phyloP scores from a whole-genome alignment of 2,888 invertebrate species.

The Pyrrhosoma nymphula region DNA sequence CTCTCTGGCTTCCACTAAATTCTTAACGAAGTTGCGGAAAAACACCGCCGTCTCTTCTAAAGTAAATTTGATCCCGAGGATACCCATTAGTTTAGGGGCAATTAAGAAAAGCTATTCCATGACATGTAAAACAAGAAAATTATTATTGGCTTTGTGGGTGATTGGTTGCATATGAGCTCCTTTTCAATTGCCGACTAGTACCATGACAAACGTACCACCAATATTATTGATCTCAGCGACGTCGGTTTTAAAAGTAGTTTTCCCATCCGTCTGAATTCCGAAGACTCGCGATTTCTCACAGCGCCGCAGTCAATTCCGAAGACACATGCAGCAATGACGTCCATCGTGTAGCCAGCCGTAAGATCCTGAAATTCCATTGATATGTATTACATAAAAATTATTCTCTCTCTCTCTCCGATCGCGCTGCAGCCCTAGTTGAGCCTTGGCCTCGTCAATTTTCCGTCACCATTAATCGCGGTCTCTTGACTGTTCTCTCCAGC shows the following conservation, averaged over 20 bases:
- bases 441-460: too few species aligned
- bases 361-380: slow-evolving; percentile 67
- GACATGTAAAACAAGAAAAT: slow-evolving; percentile 41
- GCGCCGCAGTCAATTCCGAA: slow-evolving; percentile 71
- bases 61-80: slow-evolving; percentile 19
- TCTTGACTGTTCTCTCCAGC: too few species aligned
- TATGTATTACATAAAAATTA: too few species aligned
- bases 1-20: slow-evolving; percentile 39
- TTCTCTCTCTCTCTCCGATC: too few species aligned
- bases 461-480: too few species aligned
- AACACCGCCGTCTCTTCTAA: slow-evolving; percentile 22
- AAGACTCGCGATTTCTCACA: slow-evolving; percentile 70
- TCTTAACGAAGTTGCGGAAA: slow-evolving; percentile 38
- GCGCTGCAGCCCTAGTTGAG: too few species aligned
- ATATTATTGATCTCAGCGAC: neutral
- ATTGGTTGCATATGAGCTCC: neutral
- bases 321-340: slow-evolving; percentile 71
- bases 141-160: neutral
- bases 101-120: slow-evolving; percentile 45
- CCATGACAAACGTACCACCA: neutral
- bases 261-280: slow-evolving; percentile 71
- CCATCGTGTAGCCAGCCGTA: slow-evolving; percentile 70
- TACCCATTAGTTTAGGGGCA: neutral
- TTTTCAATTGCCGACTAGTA: neutral
- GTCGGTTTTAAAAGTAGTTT: slow-evolving; percentile 70